Conservation (phyloP, 1,140 invertebrate genomes). For the Tetragonula clypearis region DNA sequence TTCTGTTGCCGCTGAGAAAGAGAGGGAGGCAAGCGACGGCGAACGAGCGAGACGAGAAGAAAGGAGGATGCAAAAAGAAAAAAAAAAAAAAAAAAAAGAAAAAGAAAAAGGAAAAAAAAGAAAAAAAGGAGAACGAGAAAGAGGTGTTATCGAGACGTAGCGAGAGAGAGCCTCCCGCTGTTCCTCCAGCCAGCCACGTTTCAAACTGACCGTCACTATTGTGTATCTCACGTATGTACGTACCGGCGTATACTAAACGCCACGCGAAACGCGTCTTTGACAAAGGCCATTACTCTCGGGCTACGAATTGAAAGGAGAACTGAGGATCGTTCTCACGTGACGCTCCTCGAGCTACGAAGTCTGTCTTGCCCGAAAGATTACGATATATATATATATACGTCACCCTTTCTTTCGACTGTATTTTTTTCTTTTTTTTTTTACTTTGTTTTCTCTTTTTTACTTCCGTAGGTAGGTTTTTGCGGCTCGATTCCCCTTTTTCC, state of each 20-base stretch:
- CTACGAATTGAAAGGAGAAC: not conserved
- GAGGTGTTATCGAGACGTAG: conserved; percentile 34
- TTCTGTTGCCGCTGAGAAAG: conserved; percentile 36
- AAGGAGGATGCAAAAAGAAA: not conserved
- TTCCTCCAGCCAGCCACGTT: conserved; percentile 16
- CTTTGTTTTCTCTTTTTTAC: not conserved
- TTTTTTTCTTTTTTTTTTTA: conserved; percentile 5
- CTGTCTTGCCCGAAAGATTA: not conserved
- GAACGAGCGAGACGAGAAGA: conserved; percentile 47
- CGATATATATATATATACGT: not conserved
- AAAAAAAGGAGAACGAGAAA: conserved; percentile 34
- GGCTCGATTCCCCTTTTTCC: conserved; percentile 7
- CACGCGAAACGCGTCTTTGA: not conserved
- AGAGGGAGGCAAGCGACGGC: conserved; percentile 5
- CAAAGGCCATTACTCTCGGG: not conserved
- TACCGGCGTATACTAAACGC: not conserved
- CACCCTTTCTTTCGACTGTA: not conserved
- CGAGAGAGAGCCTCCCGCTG: conserved; percentile 25
- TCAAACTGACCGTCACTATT: conserved; percentile 15
- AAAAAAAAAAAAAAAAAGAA: conserved; percentile 14
- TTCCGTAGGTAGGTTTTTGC: conserved; percentile 1
- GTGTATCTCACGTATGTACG: not conserved
- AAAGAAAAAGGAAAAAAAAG: too few relatives aligned
- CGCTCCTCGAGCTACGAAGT: not conserved
- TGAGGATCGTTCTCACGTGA: not conserved